Evolutionary conservation across 2,797 vertebrate genomes (phyloP), one percentile per base, ranked within the genome.

Genomic region (Mico argentatus): DNA sequence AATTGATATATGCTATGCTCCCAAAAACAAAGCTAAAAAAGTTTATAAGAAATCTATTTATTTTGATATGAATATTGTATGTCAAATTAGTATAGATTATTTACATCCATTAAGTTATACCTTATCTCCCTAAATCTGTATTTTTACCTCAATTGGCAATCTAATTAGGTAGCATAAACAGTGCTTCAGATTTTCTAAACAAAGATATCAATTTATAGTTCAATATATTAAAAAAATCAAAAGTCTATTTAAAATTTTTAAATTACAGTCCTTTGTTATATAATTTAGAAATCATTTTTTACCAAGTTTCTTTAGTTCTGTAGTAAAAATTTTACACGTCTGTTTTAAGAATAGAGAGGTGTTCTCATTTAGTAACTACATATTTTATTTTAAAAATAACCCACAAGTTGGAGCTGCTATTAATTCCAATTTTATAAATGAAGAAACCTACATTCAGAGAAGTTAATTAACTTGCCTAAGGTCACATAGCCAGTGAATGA

Each of bases 311-410:
- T 75, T 96, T 98, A 97, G 41, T 92, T 96, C 10, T 88, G 86
- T 96, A 94, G 96, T 94, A 98, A 97, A 98, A 93, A 81, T 95
- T 97, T 96, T 97, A 95, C 92, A 96, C 95, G 33, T n/a, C 36
- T 96, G 87, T 64, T 95, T 22, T 36, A 4, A 95, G 89, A 95
- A 70, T n/a, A 92, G 52, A 96, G 48, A 36, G 26, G 84, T 96
- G 59, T 89, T 96, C 33, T 95, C 36, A 93, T 55, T 94, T 90
- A 70, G 50, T 94, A 82, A n/a, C 73, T 26, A n/a, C 48, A 15
- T 70, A 88, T 64, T 52, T 90, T 88, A 57, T 55, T 46, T 41
- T 95, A 88, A 89, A 48, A 72, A 55, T 64, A 77, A 94, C n/a
- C 22, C 57, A 13, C 92, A 30, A 91, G 33, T 82, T 95, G 73